phyloP scores from a whole-genome alignment of 2,888 invertebrate genomes.

The Ichneumoninae sp. region DNA sequence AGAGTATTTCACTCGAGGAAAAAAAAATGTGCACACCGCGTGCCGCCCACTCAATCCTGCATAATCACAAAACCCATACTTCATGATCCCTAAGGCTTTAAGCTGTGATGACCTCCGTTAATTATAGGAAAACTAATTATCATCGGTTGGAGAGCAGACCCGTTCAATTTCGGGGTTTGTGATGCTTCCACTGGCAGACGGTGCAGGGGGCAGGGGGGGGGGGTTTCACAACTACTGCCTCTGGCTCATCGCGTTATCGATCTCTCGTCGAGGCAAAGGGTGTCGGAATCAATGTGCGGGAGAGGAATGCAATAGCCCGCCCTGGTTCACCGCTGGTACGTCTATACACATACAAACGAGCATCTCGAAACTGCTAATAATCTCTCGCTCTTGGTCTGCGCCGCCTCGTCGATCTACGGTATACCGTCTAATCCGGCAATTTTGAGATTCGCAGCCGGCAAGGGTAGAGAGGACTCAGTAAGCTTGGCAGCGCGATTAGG shows the following conservation, averaged over 20 bases:
- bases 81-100: neutral
- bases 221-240: conserved; percentile 16
- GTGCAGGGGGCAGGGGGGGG: neutral
- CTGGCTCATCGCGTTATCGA: conserved; percentile 45
- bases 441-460: neutral
- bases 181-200: conserved; percentile 33
- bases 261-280: conserved; percentile 36
- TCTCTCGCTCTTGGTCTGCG: conserved; percentile 26
- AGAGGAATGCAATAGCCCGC: conserved; percentile 53
- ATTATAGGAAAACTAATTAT: conserved; percentile 59
- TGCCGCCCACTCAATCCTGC: neutral
- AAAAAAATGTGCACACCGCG: neutral
- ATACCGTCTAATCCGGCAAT: conserved; percentile 10
- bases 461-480: neutral
- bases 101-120: conserved; percentile 30
- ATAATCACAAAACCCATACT: neutral
- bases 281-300: conserved; percentile 54
- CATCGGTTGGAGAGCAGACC: conserved; percentile 24
- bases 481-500: neutral
- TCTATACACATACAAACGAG: conserved; percentile 16
- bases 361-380: conserved; percentile 53
- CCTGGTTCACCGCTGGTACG: conserved; percentile 11
- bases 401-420: conserved; percentile 2
- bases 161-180: conserved; percentile 44
- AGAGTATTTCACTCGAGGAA: neutral